Evolutionary conservation across 2,113 vertebrate genomes (phyloP).

Genomic region (Corynorhinus townsendii): DNA sequence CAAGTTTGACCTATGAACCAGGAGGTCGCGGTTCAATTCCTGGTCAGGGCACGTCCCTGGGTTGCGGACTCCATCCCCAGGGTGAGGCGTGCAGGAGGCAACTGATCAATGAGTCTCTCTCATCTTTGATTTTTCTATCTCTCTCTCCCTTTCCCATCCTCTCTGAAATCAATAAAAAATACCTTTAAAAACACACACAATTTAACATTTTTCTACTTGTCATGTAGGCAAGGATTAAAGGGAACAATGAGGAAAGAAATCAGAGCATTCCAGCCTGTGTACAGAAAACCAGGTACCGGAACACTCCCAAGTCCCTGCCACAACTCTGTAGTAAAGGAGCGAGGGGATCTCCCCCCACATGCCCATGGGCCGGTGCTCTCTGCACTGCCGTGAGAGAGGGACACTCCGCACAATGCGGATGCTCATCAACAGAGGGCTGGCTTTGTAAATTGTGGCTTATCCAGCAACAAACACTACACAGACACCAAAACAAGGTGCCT

Average conservation of each 20-base stretch:
- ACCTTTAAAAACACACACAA: too few species aligned
- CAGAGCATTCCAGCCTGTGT: neutral
- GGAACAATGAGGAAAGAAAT: neutral
- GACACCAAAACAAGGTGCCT: neutral
- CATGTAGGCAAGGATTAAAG: neutral
- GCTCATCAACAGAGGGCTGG: neutral
- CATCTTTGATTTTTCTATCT: too few species aligned
- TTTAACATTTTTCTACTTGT: neutral
- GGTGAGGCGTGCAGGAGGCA: too few species aligned
- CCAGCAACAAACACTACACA: neutral
- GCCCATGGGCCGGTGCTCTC: fast-evolving
- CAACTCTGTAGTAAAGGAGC: neutral
- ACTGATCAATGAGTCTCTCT: too few species aligned
- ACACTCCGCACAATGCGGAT: neutral
- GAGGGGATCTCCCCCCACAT: neutral
- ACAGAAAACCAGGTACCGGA: neutral
- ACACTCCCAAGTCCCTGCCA: neutral
- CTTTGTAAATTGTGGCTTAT: neutral
- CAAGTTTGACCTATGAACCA: neutral
- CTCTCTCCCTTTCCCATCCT: too few species aligned
- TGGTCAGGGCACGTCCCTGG: too few species aligned
- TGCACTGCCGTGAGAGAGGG: neutral
- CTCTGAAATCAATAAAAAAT: too few species aligned
- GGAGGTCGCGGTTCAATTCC: too few species aligned
- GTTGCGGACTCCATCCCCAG: too few species aligned